phyloP scores from a whole-genome alignment of 2,113 vertebrate genomes.

The Epinephelus cyanopodus region DNA sequence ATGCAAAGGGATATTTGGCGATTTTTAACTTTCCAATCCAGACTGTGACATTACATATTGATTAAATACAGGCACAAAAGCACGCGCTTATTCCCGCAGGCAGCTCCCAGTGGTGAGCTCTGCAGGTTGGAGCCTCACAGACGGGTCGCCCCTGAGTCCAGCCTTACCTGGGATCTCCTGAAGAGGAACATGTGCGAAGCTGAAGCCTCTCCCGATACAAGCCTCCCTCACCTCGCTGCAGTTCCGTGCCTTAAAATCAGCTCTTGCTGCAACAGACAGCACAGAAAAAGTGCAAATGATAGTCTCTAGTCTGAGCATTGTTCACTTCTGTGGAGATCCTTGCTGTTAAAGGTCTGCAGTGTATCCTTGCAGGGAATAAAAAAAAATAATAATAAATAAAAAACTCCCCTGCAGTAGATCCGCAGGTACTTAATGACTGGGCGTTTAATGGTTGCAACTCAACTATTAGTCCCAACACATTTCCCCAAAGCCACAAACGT shows the following conservation, averaged over 20 bases:
- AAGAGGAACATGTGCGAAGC: slow-evolving; percentile 89
- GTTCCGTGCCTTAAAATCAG: slow-evolving; percentile 89
- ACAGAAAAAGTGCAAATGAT: slow-evolving; percentile 83
- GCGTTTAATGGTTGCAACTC: slow-evolving; percentile 56
- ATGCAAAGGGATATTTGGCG: background rate
- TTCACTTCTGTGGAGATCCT: slow-evolving; percentile 68
- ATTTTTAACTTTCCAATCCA: slow-evolving; percentile 6
- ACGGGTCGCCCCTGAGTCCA: background rate
- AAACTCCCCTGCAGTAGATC: slow-evolving; percentile 64
- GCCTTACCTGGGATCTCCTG: slow-evolving; percentile 95
- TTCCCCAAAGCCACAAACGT: slow-evolving; percentile 15
- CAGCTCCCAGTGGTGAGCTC: background rate
- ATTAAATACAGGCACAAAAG: too few species aligned
- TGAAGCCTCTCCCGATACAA: slow-evolving; percentile 90
- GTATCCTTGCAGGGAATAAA: slow-evolving; percentile 31
- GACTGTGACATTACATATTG: background rate
- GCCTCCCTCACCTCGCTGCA: slow-evolving; percentile 92
- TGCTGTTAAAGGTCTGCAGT: slow-evolving; percentile 49
- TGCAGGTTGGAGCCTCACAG: background rate
- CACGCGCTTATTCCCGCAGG: background rate
- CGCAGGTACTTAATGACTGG: slow-evolving; percentile 68
- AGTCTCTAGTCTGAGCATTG: slow-evolving; percentile 80
- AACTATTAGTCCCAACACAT: slow-evolving; percentile 61
- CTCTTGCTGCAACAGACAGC: slow-evolving; percentile 81
- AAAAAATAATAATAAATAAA: slow-evolving; percentile 7